Evolutionary conservation across 1,140 invertebrate species (phyloP).

Genomic region (Tyrophagus putrescentiae): DNA sequence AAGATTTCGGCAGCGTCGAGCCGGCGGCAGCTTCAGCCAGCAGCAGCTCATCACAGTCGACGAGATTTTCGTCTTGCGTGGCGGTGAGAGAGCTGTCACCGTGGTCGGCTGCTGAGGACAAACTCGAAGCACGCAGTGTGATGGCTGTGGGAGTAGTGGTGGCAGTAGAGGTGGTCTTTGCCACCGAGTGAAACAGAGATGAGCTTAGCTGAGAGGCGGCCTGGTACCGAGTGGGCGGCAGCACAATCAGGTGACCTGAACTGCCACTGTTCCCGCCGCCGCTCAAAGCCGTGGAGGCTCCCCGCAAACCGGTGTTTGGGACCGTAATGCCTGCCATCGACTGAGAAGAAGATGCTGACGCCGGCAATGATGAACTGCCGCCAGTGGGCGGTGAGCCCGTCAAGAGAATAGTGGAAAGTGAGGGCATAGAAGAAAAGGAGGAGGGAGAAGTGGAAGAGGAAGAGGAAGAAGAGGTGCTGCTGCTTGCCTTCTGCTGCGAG

Average conservation of each 20-base stretch:
- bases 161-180: too few species aligned
- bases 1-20: background rate
- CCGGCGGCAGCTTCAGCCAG: background rate
- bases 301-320: background rate
- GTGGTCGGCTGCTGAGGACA: background rate
- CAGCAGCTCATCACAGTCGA: background rate
- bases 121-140: background rate
- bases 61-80: background rate
- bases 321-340: background rate
- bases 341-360: background rate
- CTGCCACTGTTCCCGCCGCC: background rate
- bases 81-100: background rate
- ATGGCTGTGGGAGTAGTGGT: too few species aligned
- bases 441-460: background rate
- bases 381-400: background rate
- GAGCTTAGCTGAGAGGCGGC: too few species aligned
- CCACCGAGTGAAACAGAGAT: too few species aligned
- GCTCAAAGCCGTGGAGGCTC: too few species aligned
- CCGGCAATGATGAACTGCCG: background rate
- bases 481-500: background rate
- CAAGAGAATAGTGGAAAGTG: background rate
- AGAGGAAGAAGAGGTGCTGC: background rate
- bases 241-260: background rate
- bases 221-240: background rate
- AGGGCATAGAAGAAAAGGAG: background rate